Evolutionary conservation across 2,888 invertebrate species (phyloP), one percentile per base, ranked within the genome.

Genomic region (Acleris sparsana): DNA sequence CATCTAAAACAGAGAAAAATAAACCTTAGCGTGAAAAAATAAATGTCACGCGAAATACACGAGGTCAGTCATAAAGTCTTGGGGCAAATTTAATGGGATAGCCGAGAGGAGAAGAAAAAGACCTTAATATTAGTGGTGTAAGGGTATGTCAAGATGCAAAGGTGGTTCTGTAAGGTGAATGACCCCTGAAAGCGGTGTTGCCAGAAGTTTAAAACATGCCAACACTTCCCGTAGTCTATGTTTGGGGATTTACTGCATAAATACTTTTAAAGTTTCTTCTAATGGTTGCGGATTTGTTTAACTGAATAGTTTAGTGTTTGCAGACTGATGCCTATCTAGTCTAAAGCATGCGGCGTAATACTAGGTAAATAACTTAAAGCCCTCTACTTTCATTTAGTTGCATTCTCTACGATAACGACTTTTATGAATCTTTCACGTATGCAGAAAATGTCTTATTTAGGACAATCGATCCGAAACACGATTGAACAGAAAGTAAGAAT

Each of bases 181-280:
- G 88, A 80, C 80, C 90, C 71, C 81, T 87, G 87, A 86, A 88
- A 87, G 85, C 85, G 80, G 78, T 69, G 75, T 78, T 84, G 85
- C 82, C 84, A 84, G 82, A 84, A 86, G 84, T 87, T 88, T 86
- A 82, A 79, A 78, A 86, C 86, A 88, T 84, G 85, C 83, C 84
- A 86, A 80, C 79, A 82, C 84, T 89, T 87, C 86, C 85, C 83
- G 80, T 74, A 76, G 72, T 75, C 74, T 70, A 79, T 80, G 82
- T 82, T 83, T 76, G 75, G 75, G 78, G 75, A 79, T 83, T 80
- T 82, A 72, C 46, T 20, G 46, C 22, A 61, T 52, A 56, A 61
- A 52, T 61, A 57, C 56, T 62, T 55, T 44, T 6, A 44, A 65
- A 55, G 43, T 29, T 56, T n/a, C 48, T 61, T 46, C 52, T 58